Evolutionary conservation across 2,888 invertebrate genomes (phyloP).

Genomic region (Spisula solida): DNA sequence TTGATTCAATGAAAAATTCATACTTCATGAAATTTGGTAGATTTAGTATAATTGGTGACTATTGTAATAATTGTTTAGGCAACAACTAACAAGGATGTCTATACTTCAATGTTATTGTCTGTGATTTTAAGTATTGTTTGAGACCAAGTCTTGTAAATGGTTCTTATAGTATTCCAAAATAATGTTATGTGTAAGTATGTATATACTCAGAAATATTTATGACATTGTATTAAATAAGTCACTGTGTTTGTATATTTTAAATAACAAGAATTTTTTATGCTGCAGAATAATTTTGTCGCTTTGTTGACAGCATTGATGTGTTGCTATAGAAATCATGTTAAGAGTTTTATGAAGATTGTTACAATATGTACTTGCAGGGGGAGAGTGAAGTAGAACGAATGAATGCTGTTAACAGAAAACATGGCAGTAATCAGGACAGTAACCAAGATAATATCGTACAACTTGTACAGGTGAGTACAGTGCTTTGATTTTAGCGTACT

Average conservation of each 20-base stretch:
- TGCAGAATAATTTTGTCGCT: neutral
- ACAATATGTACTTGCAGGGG: conserved; percentile 49
- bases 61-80: no score
- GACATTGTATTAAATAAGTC: no score
- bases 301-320: neutral
- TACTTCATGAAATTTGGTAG: no score
- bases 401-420: conserved; percentile 60
- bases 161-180: no score
- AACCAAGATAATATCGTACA: conserved; percentile 64
- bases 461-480: conserved; percentile 63
- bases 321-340: neutral
- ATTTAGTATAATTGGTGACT: no score
- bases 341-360: neutral
- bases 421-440: conserved; percentile 36
- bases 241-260: no score
- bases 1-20: neutral
- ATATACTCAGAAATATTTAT: neutral
- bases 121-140: no score
- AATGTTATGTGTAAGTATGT: no score
- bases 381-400: conserved; percentile 64
- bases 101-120: no score
- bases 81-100: no score
- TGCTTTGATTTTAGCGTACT: neutral
- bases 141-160: no score
- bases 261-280: neutral